phyloP scores from a whole-genome alignment of 2,797 vertebrate species.

The Cercopithecus hamlyni region DNA sequence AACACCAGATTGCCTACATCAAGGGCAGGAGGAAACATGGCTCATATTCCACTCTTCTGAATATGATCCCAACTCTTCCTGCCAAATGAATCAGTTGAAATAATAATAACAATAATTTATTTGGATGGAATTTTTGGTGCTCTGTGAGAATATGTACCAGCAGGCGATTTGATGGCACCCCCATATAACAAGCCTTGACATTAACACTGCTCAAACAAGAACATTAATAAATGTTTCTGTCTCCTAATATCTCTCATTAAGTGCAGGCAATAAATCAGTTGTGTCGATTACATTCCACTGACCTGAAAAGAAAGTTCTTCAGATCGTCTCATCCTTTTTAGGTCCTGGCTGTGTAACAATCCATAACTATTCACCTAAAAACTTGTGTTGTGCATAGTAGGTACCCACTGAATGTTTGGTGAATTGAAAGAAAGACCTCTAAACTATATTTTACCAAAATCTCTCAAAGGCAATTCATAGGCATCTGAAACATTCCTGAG shows the following conservation, averaged over 20 bases:
- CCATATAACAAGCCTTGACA: not conserved
- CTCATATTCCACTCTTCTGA: not conserved
- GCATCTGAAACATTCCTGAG: not conserved
- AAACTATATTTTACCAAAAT: not conserved
- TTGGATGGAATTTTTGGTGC: not conserved
- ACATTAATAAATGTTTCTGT: not conserved
- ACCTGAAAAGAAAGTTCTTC: not conserved
- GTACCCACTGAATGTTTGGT: not conserved
- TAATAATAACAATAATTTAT: not conserved
- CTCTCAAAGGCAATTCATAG: not conserved
- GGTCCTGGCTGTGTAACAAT: not conserved
- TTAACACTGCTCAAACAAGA: not conserved
- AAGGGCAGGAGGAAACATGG: not conserved
- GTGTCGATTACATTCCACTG: not conserved
- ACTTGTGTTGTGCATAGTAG: not conserved
- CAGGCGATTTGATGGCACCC: not conserved
- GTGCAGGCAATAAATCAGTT: not conserved
- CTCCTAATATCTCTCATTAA: not conserved
- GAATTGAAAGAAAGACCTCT: not conserved
- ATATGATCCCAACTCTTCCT: not conserved
- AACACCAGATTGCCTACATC: not conserved
- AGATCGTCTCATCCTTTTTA: not conserved
- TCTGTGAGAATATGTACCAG: not conserved
- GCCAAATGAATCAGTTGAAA: not conserved
- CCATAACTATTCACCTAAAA: not conserved